Percentiles rank a stretch among this genome's conserved stretches.
Evolutionary conservation across 2,113 vertebrate species (phyloP).

Genomic region (Condylura cristata): DNA sequence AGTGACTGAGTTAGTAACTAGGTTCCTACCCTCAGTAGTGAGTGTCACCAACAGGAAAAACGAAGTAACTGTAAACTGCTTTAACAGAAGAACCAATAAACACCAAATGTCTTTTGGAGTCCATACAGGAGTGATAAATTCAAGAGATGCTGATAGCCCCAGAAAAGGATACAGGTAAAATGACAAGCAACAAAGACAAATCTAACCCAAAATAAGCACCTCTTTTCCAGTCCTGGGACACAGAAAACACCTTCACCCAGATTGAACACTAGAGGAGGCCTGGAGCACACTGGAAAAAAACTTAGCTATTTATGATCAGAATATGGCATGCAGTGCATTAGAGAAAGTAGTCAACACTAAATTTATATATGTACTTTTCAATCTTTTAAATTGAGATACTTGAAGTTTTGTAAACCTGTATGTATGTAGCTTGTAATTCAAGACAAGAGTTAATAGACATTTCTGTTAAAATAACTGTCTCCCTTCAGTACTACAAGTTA

Average conservation of each 20-base stretch:
- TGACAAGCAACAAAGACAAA: neutral
- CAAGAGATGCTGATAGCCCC: neutral
- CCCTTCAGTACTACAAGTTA: constrained; percentile 84
- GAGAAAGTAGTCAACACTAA: neutral
- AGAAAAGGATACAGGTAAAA: neutral
- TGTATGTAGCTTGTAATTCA: constrained; percentile 80
- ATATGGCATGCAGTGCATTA: neutral
- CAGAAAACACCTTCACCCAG: neutral
- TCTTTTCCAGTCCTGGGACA: neutral
- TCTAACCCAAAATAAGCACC: neutral
- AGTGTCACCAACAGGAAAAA: neutral
- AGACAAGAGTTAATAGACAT: constrained; percentile 80
- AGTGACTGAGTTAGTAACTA: neutral
- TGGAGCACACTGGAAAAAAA: neutral
- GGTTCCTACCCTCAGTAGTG: neutral
- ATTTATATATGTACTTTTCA: neutral
- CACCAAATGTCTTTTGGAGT: neutral
- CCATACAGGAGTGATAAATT: neutral
- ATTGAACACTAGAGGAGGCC: neutral
- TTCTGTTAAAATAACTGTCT: constrained; percentile 81
- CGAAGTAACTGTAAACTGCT: neutral
- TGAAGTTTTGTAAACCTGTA: neutral
- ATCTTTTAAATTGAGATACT: neutral
- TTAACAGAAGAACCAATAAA: neutral
- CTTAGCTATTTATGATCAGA: neutral